Evolutionary conservation across 2,797 vertebrate species (phyloP), one percentile per base, ranked within the genome.

Genomic region (Crocodylus rhombifer): DNA sequence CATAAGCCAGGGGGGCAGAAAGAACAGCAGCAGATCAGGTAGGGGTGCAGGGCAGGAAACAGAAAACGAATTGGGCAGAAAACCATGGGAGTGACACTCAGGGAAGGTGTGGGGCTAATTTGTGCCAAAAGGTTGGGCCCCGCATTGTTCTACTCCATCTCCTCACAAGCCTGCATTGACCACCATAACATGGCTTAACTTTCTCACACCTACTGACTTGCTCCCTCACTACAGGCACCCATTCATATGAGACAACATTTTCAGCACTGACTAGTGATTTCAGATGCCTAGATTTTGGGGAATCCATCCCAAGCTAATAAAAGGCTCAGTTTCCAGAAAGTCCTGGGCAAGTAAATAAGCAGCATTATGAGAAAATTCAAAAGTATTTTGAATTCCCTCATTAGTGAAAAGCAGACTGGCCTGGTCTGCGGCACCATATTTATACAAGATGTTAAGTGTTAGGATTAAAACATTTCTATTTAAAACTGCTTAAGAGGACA

Each of bases 281-380:
- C 42, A 88, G 90, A 82, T 62, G 84, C 11, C 3, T 67, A 88
- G 36, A 64, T 62, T n/a, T 51, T 86, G 79, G 84, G 84, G 90
- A 93, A 85, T 65, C 36, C 67, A 33, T 0, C 75, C 61, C 1
- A 1, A 75, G 30, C 33, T 5, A 21, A 2, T 5, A 4, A 76
- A 78, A 80, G 79, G 87, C 87, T 80, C 30, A 61, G 75, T 1
- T 8, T 62, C 55, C 51, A 79, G 86, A 82, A 0, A 91, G 88
- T 69, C 15, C n/a, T 1, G 36, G 77, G 82, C 62, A 57, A 61
- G 0, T 6, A 82, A 74, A 23, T 57, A 80, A 80, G 33, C 51
- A 87, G 28, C 56, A 79, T 6, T 0, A 7, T 3, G 28, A 77
- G 51, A 55, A 64, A 71, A 75, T 14, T 73, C 33, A 74, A 21